Conservation (phyloP, 2,888 invertebrate species). For the Parasteatoda lunata region DNA sequence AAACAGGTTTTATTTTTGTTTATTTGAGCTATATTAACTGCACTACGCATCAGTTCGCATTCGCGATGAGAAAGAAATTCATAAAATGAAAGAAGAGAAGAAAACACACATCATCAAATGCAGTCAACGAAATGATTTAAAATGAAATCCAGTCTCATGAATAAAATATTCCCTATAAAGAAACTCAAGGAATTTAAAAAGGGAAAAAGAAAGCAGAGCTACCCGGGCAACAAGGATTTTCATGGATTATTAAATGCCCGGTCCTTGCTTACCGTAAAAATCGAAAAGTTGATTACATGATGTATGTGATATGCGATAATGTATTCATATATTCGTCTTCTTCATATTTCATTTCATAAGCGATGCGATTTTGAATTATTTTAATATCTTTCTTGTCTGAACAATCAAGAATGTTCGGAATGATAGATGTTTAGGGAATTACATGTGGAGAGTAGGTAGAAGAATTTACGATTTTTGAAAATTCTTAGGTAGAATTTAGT, state of each 20-base stretch:
- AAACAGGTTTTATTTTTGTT: no score
- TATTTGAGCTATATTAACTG: no score
- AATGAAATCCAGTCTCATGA: slow-evolving; percentile 15
- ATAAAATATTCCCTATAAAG: neutral
- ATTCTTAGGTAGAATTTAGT: no score
- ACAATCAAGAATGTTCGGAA: no score
- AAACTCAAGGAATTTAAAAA: neutral
- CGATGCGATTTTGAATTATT: neutral
- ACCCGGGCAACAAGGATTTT: slow-evolving; percentile 4
- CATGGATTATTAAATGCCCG: slow-evolving; percentile 13
- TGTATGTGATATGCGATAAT: neutral
- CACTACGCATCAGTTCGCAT: no score
- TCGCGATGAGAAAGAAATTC: no score
- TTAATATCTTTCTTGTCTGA: no score
- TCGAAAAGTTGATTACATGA: neutral
- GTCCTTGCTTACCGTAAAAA: slow-evolving; percentile 9
- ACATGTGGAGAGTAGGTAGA: no score
- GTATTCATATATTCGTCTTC: neutral
- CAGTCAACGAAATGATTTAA: neutral
- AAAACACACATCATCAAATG: no score
- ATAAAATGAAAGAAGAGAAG: no score
- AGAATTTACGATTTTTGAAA: no score
- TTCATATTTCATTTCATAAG: neutral
- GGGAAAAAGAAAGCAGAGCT: neutral
- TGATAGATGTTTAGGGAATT: no score